phyloP scores from a whole-genome alignment of 2,888 invertebrate species.

The Cartodere bifasciata region DNA sequence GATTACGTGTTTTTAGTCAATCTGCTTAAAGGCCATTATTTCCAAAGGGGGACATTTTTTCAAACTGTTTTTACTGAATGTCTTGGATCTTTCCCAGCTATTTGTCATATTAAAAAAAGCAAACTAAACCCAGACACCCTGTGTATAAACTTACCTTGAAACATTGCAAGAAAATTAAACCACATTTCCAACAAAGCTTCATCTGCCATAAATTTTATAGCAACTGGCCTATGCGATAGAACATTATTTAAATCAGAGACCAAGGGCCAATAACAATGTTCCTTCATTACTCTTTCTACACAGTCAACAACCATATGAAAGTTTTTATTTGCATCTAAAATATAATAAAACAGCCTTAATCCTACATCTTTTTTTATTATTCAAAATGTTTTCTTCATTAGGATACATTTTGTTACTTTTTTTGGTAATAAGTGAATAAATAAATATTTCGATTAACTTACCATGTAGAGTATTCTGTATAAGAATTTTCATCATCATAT shows the following conservation, averaged over 20 bases:
- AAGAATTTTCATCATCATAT: conserved; percentile 88
- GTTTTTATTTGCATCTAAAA: conserved; percentile 58
- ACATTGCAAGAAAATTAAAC: conserved; percentile 87
- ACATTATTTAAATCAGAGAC: conserved; percentile 96
- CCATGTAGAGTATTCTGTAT: conserved; percentile 78
- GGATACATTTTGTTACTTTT: neutral
- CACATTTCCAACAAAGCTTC: conserved; percentile 86
- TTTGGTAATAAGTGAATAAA: neutral
- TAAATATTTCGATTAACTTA: conserved; percentile 29
- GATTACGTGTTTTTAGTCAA: too few relatives aligned
- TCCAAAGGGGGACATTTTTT: too few relatives aligned
- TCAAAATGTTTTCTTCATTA: neutral
- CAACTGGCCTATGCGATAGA: conserved; percentile 83
- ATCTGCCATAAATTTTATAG: conserved; percentile 78
- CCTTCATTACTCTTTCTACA: conserved; percentile 83
- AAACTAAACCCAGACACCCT: too few relatives aligned
- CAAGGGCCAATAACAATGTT: conserved; percentile 96
- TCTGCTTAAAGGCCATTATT: too few relatives aligned
- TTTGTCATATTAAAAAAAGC: too few relatives aligned
- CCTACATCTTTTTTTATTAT: neutral
- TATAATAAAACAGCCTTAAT: conserved; percentile 11
- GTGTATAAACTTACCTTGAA: conserved; percentile 67
- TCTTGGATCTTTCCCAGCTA: too few relatives aligned
- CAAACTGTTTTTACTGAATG: too few relatives aligned
- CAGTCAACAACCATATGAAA: conserved; percentile 90